Conservation (phyloP, 2,797 vertebrate genomes). For the Danio aesculapii region DNA sequence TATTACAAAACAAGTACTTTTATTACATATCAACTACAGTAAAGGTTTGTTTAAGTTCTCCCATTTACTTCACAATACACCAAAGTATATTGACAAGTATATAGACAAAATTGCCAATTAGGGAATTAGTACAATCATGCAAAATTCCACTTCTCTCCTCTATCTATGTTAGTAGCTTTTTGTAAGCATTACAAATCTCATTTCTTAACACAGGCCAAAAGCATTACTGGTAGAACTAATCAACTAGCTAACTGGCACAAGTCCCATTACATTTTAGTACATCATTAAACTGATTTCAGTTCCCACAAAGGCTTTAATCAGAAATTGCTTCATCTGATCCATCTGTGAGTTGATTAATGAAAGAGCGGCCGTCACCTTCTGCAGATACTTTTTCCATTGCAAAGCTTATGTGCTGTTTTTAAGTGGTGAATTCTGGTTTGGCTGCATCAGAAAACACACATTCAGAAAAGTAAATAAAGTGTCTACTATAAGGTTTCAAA, state of each 20-base stretch:
- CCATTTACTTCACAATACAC: too few relatives aligned
- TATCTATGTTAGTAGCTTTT: neutral
- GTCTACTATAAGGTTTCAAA: too few relatives aligned
- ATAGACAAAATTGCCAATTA: neutral
- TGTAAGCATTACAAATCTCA: neutral
- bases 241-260: slow-evolving; percentile 7
- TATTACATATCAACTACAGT: too few relatives aligned
- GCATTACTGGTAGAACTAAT: neutral
- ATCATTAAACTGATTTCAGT: slow-evolving; percentile 48
- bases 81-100: too few relatives aligned
- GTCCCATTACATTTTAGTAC: slow-evolving; percentile 36
- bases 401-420: too few relatives aligned
- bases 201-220: slow-evolving; percentile 6
- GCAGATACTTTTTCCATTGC: neutral
- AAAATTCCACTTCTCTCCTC: neutral
- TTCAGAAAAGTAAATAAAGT: too few relatives aligned
- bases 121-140: neutral
- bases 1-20: too few relatives aligned
- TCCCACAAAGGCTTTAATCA: slow-evolving; percentile 53
- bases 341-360: slow-evolving; percentile 54
- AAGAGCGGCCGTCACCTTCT: slow-evolving; percentile 19
- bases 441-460: neutral
- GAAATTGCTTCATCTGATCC: slow-evolving; percentile 42
- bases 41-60: too few relatives aligned
- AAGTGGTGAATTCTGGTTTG: neutral